Evolutionary conservation across 2,113 vertebrate species (phyloP), one percentile per base, ranked within the genome.

Genomic region (Toxostoma redivivum): DNA sequence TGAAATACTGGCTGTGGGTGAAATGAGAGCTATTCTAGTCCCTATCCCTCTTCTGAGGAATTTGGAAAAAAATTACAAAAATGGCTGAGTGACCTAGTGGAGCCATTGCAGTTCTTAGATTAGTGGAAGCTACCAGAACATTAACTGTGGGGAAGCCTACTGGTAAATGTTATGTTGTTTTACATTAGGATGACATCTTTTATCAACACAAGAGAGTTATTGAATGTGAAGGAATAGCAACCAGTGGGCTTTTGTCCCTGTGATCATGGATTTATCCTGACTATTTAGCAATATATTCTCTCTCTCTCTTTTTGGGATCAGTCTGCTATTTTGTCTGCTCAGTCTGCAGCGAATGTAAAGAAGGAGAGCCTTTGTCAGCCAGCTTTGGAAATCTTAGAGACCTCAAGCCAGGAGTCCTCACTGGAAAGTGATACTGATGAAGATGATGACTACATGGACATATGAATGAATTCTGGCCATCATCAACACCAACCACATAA

Each of bases 391-490:
- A 99, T 99, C 86, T 98, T 99, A 95, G 99, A 99, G 97, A 99
- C 99, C 3, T 99, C 99, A 50, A 99, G 99, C 98, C 99, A 99
- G 97, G 99, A 99, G 97, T 99, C 99, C 25, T 99, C 99, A 2
- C 98, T 99, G 95, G 99, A 99, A 97, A 99, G 99, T 45, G 99
- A 99, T 97, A 99, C 99, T 2, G 99, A 99, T 18, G 99, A 99
- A 95, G 99, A 99, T 33, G 98, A 99, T 12, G 99, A 99, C 90
- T 99, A 98, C 98, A 99, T 99, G 99, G 99, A 99, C 97, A 98
- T 99, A 95, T 99, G 98, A 99, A 77, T 88, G 93, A 92, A 93
- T 95, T 96, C 54, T 92, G 90, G 79, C 71, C 90, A 89, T 89
- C 86, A 83, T 82, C 92, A 94, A 70, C 94, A 88, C 86, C 95